These are phyloP conservation scores for Cacatua alba DNA, from an alignment of 2,113 vertebrate species.

Conservation along the genomic window DNA sequence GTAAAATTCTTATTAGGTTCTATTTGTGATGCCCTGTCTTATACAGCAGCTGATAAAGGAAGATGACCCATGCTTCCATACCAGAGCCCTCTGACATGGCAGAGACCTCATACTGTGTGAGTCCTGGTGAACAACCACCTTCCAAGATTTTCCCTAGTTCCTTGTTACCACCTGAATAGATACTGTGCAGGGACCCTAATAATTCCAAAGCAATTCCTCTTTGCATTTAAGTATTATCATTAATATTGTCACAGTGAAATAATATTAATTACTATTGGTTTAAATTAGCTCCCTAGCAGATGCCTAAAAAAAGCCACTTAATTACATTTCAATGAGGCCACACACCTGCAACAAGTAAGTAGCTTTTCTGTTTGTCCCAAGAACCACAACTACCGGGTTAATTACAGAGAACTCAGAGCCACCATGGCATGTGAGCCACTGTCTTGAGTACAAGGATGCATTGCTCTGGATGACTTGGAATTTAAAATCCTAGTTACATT, in stretches of 20 bases:
- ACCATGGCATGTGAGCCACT: fast-evolving
- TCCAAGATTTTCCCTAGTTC: not conserved
- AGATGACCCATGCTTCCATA: not conserved
- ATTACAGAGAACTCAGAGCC: not conserved
- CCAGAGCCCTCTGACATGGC: not conserved
- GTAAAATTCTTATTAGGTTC: not conserved
- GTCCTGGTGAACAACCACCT: not conserved
- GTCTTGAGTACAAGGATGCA: not conserved
- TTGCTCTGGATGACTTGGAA: not conserved
- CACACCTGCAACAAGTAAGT: not conserved
- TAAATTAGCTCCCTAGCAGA: not conserved
- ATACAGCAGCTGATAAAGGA: not conserved
- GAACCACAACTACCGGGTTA: not conserved
- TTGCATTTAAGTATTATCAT: not conserved
- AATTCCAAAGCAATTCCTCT: not conserved
- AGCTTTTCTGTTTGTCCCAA: not conserved
- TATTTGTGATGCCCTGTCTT: not conserved
- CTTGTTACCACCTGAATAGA: not conserved
- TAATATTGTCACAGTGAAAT: not conserved
- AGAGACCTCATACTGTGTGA: not conserved
- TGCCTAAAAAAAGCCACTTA: not conserved
- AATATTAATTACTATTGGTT: not conserved
- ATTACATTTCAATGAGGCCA: not conserved
- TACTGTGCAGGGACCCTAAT: not conserved
- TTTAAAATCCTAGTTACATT: not conserved